Conservation (phyloP, 2,888 invertebrate species). For the Cheilosia urbana region DNA sequence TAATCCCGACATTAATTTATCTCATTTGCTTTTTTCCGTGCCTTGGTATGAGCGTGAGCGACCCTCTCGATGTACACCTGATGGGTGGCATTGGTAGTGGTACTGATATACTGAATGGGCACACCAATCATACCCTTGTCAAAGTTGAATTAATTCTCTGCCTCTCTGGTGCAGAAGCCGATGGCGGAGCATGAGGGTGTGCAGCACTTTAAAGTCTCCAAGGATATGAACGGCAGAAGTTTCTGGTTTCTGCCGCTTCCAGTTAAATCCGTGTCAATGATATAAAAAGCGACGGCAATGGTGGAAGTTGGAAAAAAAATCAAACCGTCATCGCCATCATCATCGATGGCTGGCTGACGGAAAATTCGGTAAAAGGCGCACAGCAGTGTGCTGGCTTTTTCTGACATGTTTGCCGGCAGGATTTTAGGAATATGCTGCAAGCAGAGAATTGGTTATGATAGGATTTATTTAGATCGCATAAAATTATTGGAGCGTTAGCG, state of each 20-base stretch:
- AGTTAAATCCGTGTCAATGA: conserved; percentile 68
- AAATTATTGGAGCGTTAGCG: conserved; percentile 67
- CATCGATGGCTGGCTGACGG: conserved; percentile 41
- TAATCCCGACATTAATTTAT: conserved; percentile 74
- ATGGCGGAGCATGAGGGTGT: conserved; percentile 2
- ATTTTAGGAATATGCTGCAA: conserved; percentile 8
- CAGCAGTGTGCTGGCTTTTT: conserved; percentile 14
- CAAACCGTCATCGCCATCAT: conserved; percentile 30
- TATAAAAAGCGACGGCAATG: conserved; percentile 30
- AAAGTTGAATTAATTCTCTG: conserved; percentile 65
- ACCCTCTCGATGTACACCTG: conserved; percentile 19
- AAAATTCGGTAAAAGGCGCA: conserved; percentile 34
- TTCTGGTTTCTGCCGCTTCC: conserved; percentile 45
- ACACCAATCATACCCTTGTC: conserved; percentile 67
- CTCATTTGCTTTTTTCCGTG: conserved; percentile 56
- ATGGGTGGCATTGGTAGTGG: conserved; percentile 16
- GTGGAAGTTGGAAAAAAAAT: conserved; percentile 16
- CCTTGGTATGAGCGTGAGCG: not conserved
- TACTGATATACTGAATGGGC: not conserved
- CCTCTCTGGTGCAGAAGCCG: conserved; percentile 18
- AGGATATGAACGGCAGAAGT: conserved; percentile 41
- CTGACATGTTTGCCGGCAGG: conserved; percentile 35
- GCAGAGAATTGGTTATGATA: conserved; percentile 62
- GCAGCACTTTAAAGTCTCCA: conserved; percentile 67
- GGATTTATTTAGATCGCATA: conserved; percentile 71